Conservation (phyloP, 2,888 invertebrate genomes). For the Pecten maximus region DNA sequence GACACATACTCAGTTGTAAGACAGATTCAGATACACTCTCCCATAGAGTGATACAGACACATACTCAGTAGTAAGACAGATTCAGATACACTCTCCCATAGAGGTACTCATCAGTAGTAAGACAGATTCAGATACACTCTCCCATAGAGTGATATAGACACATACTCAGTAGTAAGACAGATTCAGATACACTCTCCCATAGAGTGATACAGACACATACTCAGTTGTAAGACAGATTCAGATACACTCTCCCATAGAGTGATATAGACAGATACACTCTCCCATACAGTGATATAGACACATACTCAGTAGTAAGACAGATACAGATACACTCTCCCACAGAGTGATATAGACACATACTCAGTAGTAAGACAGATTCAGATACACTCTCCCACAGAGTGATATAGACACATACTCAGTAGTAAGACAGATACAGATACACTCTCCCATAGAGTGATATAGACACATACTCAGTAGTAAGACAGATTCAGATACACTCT, state of each 20-base stretch:
- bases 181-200: no score
- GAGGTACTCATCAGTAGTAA: neutral
- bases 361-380: no score
- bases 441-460: neutral
- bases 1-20: no score
- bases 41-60: neutral
- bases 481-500: neutral
- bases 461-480: neutral
- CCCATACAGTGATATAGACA: neutral
- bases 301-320: neutral
- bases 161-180: no score
- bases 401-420: neutral
- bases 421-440: neutral
- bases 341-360: neutral
- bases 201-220: neutral
- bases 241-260: neutral
- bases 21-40: no score
- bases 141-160: neutral
- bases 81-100: neutral
- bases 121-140: neutral
- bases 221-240: neutral
- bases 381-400: no score
- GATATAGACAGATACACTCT: no score
- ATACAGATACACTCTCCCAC: neutral
- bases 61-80: neutral